phyloP scores from a whole-genome alignment of 2,888 invertebrate species.

The Branchipolynoe longqiensis region DNA sequence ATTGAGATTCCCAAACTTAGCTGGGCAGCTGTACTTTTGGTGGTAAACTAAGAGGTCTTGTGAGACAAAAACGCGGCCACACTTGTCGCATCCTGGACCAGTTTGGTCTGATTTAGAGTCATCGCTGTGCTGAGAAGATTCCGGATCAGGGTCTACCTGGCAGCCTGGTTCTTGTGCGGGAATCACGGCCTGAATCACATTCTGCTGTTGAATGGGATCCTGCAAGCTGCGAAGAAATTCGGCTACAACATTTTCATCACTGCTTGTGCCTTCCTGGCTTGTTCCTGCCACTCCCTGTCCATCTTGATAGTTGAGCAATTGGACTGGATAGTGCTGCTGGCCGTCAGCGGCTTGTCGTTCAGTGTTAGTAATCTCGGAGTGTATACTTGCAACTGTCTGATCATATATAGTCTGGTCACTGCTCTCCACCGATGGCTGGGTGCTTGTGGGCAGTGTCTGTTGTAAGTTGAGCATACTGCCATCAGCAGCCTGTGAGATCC shows the following conservation, averaged over 20 bases:
- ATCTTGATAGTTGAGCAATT: constrained; percentile 30
- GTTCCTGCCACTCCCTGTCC: constrained; percentile 19
- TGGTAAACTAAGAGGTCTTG: constrained; percentile 51
- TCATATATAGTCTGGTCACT: constrained; percentile 41
- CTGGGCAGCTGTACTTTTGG: constrained; percentile 59
- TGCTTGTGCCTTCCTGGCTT: constrained; percentile 24
- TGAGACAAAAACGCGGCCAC: constrained; percentile 48
- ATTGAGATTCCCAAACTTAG: constrained; percentile 54
- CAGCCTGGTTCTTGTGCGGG: not conserved
- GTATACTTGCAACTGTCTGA: constrained; percentile 46
- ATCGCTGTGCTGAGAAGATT: constrained; percentile 10
- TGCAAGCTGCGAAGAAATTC: constrained; percentile 46
- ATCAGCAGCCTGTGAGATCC: constrained; percentile 8
- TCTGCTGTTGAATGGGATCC: constrained; percentile 50
- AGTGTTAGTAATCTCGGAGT: constrained; percentile 43
- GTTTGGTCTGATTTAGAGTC: constrained; percentile 47
- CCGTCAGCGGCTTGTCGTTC: constrained; percentile 9
- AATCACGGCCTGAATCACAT: constrained; percentile 34
- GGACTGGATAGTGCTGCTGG: constrained; percentile 22
- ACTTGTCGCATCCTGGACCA: constrained; percentile 53
- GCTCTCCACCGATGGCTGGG: not conserved
- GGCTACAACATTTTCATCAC: constrained; percentile 32
- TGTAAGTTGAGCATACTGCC: constrained; percentile 36
- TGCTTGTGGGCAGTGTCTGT: not conserved
- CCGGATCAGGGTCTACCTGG: not conserved